Evolutionary conservation across 2,797 vertebrate genomes (phyloP).

Genomic region (Limnodromus scolopaceus): DNA sequence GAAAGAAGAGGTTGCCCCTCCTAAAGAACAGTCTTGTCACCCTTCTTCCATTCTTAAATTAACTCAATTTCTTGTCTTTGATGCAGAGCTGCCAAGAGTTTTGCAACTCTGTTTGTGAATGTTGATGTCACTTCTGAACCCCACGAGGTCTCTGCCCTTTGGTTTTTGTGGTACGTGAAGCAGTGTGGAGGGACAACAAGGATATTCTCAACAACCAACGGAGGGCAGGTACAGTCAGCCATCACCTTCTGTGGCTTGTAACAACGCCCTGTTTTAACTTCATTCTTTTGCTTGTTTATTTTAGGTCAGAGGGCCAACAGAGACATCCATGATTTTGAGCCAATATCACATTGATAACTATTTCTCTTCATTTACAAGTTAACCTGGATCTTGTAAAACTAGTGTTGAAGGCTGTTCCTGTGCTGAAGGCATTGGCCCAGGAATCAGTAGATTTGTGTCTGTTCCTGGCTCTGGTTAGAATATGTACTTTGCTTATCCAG

Average conservation of each 20-base stretch:
- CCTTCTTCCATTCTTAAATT: not conserved
- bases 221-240: constrained; percentile 88
- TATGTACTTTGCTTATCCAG: not conserved
- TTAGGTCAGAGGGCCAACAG: not conserved
- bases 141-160: constrained; percentile 94
- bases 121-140: constrained; percentile 94
- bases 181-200: constrained; percentile 94
- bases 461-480: not conserved
- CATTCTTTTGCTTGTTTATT: not conserved
- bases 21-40: not conserved
- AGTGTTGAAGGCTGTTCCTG: not conserved
- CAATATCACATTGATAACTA: not conserved
- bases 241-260: not conserved
- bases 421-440: not conserved
- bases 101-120: constrained; percentile 93
- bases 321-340: not conserved
- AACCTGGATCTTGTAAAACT: not conserved
- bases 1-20: not conserved
- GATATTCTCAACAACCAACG: constrained; percentile 92
- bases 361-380: not conserved
- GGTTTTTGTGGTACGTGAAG: constrained; percentile 98
- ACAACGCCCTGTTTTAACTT: not conserved
- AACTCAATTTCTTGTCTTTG: not conserved
- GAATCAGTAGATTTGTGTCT: not conserved
- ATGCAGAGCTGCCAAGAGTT: constrained; percentile 82